Conservation (phyloP, 2,113 vertebrate species). For the Pimephales promelas region DNA sequence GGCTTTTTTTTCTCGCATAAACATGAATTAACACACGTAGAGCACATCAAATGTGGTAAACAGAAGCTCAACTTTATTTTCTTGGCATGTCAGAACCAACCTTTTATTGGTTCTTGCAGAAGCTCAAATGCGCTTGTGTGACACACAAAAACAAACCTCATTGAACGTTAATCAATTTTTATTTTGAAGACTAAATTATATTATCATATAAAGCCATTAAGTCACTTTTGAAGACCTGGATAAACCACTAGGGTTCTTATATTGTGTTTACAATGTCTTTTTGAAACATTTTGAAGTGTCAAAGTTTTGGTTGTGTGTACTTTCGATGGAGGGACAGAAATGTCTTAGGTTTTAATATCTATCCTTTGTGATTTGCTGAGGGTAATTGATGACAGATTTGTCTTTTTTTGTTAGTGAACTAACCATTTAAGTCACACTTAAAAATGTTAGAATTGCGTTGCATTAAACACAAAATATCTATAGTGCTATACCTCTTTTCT, state of each 20-base stretch:
- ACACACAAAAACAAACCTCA: neutral
- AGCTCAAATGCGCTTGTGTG: no score
- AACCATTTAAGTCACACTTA: neutral
- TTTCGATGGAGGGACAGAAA: neutral
- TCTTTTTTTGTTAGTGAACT: neutral
- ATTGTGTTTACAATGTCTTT: no score
- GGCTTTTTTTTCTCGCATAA: no score
- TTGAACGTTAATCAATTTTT: neutral
- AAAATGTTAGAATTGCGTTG: neutral
- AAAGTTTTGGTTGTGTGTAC: neutral
- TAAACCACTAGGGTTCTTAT: no score
- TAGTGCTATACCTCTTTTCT: neutral
- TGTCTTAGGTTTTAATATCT: neutral
- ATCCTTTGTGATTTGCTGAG: no score
- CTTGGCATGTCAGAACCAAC: neutral
- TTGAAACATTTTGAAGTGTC: neutral
- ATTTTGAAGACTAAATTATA: neutral
- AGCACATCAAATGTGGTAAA: neutral
- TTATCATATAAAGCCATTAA: neutral
- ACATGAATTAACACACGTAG: neutral
- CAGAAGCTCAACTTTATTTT: neutral
- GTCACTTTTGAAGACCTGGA: neutral
- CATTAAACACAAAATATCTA: neutral
- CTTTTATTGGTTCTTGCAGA: neutral
- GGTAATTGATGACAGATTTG: neutral